Evolutionary conservation across 2,888 invertebrate genomes (phyloP).

Genomic region (Pinctada fucata): DNA sequence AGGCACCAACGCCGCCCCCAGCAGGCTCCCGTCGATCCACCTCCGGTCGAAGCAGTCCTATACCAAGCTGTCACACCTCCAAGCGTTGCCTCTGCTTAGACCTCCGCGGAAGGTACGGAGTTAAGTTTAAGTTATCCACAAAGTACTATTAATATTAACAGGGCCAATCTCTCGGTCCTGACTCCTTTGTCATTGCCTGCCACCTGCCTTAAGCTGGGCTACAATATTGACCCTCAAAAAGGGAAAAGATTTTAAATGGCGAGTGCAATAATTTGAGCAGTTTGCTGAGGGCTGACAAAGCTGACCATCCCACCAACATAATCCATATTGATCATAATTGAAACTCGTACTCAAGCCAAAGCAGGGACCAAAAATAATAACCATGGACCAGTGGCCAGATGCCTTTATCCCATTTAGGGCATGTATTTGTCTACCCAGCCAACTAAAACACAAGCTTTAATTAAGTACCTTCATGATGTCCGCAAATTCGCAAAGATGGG

Average conservation of each 20-base stretch:
- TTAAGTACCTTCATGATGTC: neutral
- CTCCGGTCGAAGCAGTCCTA: no score
- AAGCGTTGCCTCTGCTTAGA: neutral
- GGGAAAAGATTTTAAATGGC: neutral
- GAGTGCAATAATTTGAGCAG: neutral
- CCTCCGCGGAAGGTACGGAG: neutral
- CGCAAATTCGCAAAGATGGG: neutral
- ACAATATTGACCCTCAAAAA: neutral
- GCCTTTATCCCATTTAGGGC: neutral
- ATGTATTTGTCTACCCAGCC: neutral
- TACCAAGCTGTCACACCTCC: neutral
- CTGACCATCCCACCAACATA: neutral
- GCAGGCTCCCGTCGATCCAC: no score
- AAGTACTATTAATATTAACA: neutral
- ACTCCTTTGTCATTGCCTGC: neutral
- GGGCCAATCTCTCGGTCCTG: neutral
- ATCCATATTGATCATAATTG: neutral
- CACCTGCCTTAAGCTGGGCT: neutral
- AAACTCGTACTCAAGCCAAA: neutral
- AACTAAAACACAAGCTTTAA: neutral
- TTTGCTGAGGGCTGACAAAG: neutral
- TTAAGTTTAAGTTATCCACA: no score
- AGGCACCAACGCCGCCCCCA: no score
- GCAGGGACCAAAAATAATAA: neutral
- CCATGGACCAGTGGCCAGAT: neutral